Evolutionary conservation across 2,888 invertebrate genomes (phyloP), one percentile per base, ranked within the genome.

Genomic region (Rhyacophila evoluta): DNA sequence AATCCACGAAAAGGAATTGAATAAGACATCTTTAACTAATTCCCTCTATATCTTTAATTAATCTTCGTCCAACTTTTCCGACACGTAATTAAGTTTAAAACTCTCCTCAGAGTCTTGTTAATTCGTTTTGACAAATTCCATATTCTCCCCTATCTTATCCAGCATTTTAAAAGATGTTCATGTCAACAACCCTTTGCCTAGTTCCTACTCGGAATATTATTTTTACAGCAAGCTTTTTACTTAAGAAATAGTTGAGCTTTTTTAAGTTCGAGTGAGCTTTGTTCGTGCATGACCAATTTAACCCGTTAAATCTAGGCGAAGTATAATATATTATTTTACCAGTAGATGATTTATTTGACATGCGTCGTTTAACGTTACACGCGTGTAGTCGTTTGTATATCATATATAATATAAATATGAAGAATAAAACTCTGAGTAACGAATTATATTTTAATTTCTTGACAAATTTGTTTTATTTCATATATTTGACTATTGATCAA

Each of bases 31-130:
- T 6, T 39, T n/a, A n/a, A n/a, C n/a, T 41, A 0, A 33, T 1
- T 15, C 25, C 19, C 25, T 55, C 25, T 10, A 55, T 6, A 19
- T 25, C 55, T 8, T 10, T 55, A 55, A 55, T 25, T 55, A 55
- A 55, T 55, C 19, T 25, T 1, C 10, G 19, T 19, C 55, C 19
- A 25, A 55, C 15, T 55, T 55, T 55, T 55, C 55, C 10, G 55
- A 55, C 25, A 55, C 15, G 55, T 55, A 55, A 55, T 55, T 55
- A 55, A 25, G 55, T 55, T 55, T 8, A 55, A 55, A 55, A 55
- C 55, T 55, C 25, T 19, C 10, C 55, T 19, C 25, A 25, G 55
- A 55, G 55, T 55, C 55, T 55, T 55, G 25, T 55, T 55, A 55
- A 55, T 55, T 55, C 25, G 25, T 12, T 55, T 55, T 25, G 55